These are phyloP conservation scores for Micromussa lordhowensis DNA, from an alignment of 92 coral and sea anemone species.

Conservation along the genomic window DNA sequence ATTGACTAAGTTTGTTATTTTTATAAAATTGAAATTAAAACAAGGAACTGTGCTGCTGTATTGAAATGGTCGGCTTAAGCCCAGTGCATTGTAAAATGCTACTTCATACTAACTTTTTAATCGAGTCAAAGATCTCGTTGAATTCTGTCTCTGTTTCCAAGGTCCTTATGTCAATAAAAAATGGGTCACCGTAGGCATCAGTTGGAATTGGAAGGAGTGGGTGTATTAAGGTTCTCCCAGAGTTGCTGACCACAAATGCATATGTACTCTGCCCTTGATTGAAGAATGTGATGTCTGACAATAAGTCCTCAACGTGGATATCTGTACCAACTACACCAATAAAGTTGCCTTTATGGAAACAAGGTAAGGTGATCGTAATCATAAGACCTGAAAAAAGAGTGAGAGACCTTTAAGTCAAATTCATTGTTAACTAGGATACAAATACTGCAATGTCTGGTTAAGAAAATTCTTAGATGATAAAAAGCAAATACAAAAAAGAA, in stretches of 20 bases:
- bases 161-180: conserved; percentile 46
- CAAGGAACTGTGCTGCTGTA: no score
- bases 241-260: conserved; percentile 57
- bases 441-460: no score
- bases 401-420: no score
- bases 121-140: conserved; percentile 48
- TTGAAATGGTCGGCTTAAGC: not conserved
- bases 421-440: no score
- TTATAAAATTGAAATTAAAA: no score
- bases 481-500: no score
- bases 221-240: conserved; percentile 62
- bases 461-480: no score
- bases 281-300: conserved; percentile 61
- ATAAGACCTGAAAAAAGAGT: conserved; percentile 48
- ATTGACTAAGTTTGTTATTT: no score
- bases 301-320: conserved; percentile 60
- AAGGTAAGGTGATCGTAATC: conserved; percentile 65
- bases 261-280: conserved; percentile 60
- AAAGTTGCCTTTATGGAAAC: conserved; percentile 45
- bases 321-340: conserved; percentile 75
- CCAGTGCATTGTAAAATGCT: not conserved
- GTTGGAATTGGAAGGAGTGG: conserved; percentile 61
- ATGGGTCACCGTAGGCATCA: conserved; percentile 39
- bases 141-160: conserved; percentile 48
- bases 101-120: conserved; percentile 37